Evolutionary conservation across 2,797 vertebrate species (phyloP).

Genomic region (Channallabes apus): DNA sequence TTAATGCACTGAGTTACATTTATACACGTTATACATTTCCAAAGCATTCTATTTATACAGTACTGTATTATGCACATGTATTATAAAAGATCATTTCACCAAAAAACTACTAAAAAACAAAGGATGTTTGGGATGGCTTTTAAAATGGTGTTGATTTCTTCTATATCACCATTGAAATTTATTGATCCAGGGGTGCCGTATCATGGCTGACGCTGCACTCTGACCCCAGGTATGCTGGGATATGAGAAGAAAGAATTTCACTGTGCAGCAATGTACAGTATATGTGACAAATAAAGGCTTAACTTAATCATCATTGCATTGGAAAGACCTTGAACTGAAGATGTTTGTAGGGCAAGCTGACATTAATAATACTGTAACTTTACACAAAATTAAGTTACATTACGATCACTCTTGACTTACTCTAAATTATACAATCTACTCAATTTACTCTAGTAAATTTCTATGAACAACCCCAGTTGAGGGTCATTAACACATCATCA

Average conservation of each 20-base stretch:
- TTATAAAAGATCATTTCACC: neutral
- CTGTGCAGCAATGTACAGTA: too few species aligned
- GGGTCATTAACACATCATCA: neutral
- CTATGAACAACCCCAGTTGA: neutral
- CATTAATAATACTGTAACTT: neutral
- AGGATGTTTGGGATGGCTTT: neutral
- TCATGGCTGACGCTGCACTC: too few species aligned
- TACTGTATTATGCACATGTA: neutral
- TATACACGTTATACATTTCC: neutral
- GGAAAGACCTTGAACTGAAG: neutral
- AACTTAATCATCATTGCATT: neutral
- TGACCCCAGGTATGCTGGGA: too few species aligned
- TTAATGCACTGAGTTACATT: neutral
- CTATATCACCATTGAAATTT: neutral
- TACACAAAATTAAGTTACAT: neutral
- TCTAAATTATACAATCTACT: neutral
- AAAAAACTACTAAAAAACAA: neutral
- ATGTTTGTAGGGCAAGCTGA: neutral
- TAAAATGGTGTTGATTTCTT: neutral
- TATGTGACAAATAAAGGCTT: too few species aligned
- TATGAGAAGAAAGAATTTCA: too few species aligned
- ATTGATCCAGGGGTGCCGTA: too few species aligned
- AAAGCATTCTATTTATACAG: neutral
- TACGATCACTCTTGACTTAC: neutral
- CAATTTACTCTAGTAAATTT: neutral